A percentile compares a stretch with the other conserved stretches of the same genome.
phyloP scores from a whole-genome alignment of 2,113 vertebrate species.

The Brachyhypopomus gauderio region DNA sequence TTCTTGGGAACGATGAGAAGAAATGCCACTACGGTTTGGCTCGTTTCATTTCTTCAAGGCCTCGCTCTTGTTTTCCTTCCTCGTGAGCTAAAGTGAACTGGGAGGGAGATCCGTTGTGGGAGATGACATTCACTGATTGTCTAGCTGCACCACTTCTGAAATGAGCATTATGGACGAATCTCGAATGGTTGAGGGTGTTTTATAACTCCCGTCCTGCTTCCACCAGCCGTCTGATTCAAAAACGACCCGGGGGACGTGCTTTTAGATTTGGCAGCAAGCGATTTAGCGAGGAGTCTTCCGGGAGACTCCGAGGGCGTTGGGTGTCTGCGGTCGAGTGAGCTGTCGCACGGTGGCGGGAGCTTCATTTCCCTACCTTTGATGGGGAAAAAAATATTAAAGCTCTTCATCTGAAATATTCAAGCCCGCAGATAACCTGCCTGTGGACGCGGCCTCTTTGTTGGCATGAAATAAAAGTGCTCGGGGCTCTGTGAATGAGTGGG shows the following conservation, averaged over 20 bases:
- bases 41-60: background rate
- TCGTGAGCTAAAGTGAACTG: background rate
- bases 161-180: background rate
- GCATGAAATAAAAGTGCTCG: no score
- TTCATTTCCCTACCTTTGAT: no score
- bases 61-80: constrained; percentile 13
- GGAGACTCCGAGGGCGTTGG: background rate
- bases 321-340: background rate
- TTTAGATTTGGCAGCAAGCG: background rate
- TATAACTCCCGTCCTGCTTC: background rate
- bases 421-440: background rate
- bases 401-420: constrained; percentile 36
- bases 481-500: background rate
- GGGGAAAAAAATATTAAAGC: background rate
- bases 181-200: background rate
- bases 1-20: background rate
- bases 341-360: background rate
- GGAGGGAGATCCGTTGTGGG: background rate
- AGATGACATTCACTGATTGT: background rate
- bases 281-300: no score
- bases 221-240: background rate
- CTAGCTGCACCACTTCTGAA: constrained; percentile 19
- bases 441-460: background rate
- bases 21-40: background rate
- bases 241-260: background rate